These are phyloP conservation scores for Beris chalybata DNA, from an alignment of 2,888 invertebrate genomes.

Conservation along the genomic window DNA sequence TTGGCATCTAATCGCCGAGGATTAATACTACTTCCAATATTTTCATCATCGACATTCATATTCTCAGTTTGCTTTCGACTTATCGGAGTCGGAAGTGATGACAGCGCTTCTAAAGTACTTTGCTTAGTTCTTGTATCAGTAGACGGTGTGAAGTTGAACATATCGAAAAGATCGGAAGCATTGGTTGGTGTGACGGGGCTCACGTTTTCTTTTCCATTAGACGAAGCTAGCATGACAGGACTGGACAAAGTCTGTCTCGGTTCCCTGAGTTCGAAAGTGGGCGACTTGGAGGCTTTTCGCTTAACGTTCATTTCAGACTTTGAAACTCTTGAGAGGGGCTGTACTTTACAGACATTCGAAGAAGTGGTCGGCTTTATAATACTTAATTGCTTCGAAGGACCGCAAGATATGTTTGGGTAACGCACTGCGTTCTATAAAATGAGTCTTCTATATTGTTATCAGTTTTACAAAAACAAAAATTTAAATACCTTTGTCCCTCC, in stretches of 20 bases:
- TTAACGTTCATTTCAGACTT: conserved; percentile 25
- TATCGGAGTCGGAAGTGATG: conserved; percentile 51
- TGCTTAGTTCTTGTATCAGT: conserved; percentile 38
- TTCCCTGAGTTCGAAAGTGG: neutral
- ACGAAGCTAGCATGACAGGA: neutral
- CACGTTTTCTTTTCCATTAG: conserved; percentile 54
- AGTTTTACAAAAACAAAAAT: conserved; percentile 36
- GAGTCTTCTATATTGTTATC: no score
- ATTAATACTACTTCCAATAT: neutral
- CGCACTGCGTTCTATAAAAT: conserved; percentile 33
- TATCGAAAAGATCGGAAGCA: conserved; percentile 49
- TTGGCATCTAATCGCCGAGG: conserved; percentile 1
- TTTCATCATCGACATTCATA: neutral
- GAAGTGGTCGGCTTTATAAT: neutral
- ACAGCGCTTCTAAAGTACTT: conserved; percentile 47
- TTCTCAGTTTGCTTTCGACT: neutral
- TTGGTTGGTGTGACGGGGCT: conserved; percentile 56
- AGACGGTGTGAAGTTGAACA: conserved; percentile 53
- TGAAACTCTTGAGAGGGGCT: conserved; percentile 16
- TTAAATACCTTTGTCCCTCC: conserved; percentile 22
- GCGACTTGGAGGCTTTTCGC: conserved; percentile 11
- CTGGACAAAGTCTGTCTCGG: neutral
- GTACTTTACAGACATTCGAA: neutral
- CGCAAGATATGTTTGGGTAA: conserved; percentile 14
- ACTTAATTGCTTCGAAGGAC: conserved; percentile 8